phyloP scores from a whole-genome alignment of 2,113 vertebrate species.

The Nothobranchius furzeri region DNA sequence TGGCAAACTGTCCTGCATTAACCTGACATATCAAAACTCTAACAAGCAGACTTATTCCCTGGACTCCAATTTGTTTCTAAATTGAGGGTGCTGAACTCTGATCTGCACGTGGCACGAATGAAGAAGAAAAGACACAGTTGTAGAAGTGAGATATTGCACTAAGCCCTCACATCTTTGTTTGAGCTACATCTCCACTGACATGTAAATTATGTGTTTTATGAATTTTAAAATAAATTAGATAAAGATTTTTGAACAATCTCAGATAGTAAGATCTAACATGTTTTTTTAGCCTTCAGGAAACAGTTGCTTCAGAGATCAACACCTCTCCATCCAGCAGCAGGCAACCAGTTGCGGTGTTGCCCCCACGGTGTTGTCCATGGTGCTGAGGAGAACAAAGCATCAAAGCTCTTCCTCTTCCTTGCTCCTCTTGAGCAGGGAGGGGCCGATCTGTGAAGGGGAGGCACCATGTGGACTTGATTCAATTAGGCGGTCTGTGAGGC shows the following conservation, averaged over 20 bases:
- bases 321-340: constrained; percentile 54
- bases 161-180: constrained; percentile 55
- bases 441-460: constrained; percentile 60
- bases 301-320: constrained; percentile 18
- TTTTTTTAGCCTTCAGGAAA: constrained; percentile 3
- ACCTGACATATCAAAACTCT: constrained; percentile 52
- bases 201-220: constrained; percentile 29
- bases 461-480: constrained; percentile 85
- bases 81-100: constrained; percentile 42
- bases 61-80: constrained; percentile 45
- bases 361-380: constrained; percentile 69
- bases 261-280: no score
- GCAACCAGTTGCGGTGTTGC: constrained; percentile 72
- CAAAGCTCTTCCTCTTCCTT: constrained; percentile 61
- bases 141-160: background rate
- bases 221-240: background rate
- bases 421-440: constrained; percentile 51
- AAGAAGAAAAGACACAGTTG: constrained; percentile 17
- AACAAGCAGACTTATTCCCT: constrained; percentile 49
- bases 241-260: no score
- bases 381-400: constrained; percentile 71
- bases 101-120: constrained; percentile 9
- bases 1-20: constrained; percentile 62
- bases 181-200: constrained; percentile 28
- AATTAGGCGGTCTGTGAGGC: constrained; percentile 88